phyloP scores from a whole-genome alignment of 2,113 vertebrate genomes.

The Cyrtonyx montezumae region DNA sequence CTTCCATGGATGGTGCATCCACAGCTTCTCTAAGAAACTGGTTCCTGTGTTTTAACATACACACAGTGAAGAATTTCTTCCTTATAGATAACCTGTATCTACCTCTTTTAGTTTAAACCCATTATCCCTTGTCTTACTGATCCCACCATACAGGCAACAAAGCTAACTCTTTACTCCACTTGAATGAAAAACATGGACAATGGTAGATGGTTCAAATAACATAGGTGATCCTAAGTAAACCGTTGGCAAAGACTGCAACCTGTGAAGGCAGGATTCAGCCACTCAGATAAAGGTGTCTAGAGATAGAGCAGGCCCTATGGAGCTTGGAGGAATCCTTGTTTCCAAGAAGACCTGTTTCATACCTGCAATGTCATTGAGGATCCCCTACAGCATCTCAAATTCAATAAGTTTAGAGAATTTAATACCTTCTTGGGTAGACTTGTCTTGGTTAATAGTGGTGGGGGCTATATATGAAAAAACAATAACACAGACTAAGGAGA shows the following conservation, averaged over 20 bases:
- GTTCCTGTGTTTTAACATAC: background rate
- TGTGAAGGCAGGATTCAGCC: background rate
- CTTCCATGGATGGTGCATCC: background rate
- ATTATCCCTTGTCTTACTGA: background rate
- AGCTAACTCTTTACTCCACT: background rate
- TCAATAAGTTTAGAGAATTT: background rate
- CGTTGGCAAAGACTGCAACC: background rate
- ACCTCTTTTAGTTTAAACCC: background rate
- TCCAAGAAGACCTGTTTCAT: background rate
- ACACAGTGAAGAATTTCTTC: background rate
- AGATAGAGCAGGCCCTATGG: background rate
- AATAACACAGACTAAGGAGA: background rate
- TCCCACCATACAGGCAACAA: background rate
- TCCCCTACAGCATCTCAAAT: background rate
- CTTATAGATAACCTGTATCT: background rate
- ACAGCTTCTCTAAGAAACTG: background rate
- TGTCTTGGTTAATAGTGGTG: background rate
- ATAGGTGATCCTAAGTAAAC: background rate
- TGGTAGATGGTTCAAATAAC: background rate
- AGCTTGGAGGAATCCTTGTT: background rate
- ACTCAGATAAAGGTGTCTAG: accelerated
- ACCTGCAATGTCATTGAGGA: background rate
- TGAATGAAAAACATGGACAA: background rate
- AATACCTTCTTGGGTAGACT: background rate
- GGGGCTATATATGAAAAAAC: background rate